phyloP scores from a whole-genome alignment of 2,797 vertebrate species.

The Lepus townsendii region DNA sequence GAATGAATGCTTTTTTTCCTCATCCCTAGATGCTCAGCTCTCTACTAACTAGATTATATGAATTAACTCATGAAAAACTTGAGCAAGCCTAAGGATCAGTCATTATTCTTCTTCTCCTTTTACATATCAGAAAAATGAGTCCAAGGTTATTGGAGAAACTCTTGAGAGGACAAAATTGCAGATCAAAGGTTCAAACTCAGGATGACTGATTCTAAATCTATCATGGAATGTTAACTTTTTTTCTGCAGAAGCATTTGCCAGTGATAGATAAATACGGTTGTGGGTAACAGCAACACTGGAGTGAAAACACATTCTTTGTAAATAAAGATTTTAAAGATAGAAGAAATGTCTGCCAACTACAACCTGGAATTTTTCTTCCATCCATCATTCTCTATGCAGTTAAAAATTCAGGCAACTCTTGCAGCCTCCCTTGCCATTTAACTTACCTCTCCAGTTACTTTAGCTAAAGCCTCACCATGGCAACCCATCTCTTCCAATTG shows the following conservation, averaged over 20 bases:
- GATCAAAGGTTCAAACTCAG: neutral
- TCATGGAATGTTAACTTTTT: neutral
- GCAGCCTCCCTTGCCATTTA: conserved; percentile 77
- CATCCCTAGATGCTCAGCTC: neutral
- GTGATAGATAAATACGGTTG: neutral
- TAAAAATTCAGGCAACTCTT: conserved; percentile 76
- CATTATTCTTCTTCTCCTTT: neutral
- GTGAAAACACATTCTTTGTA: conserved; percentile 21
- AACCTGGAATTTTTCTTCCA: conserved; percentile 70
- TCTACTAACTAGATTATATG: neutral
- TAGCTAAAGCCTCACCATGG: conserved; percentile 77
- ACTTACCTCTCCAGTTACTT: conserved; percentile 73
- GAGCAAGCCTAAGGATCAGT: neutral
- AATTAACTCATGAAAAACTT: neutral
- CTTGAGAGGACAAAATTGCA: neutral
- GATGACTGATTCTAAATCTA: neutral
- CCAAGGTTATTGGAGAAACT: neutral
- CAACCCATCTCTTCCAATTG: conserved; percentile 82
- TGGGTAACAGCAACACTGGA: neutral
- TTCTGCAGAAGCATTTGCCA: conserved; percentile 14
- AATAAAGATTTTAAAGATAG: conserved; percentile 72
- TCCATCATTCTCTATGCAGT: conserved; percentile 67
- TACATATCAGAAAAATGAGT: neutral
- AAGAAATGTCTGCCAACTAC: conserved; percentile 61
- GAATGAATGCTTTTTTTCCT: neutral